These are phyloP conservation scores for Knipowitschia caucasica DNA, from an alignment of 2,797 vertebrate species.

Conservation along the genomic window DNA sequence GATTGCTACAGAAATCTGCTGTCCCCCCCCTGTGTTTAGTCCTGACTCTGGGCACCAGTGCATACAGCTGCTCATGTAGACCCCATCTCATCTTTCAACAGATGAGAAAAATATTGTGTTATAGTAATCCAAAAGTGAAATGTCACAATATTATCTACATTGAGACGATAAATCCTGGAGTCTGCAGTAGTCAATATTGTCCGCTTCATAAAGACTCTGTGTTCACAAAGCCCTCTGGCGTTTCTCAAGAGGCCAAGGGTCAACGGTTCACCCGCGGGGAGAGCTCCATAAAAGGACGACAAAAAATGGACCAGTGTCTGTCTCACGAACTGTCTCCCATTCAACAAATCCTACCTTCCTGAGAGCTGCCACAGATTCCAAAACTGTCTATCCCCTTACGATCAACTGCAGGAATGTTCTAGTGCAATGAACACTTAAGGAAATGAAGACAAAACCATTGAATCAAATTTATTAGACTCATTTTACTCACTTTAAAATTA, in stretches of 20 bases:
- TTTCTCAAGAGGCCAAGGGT: slow-evolving; percentile 6
- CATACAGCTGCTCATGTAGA: too few species aligned
- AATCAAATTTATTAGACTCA: too few species aligned
- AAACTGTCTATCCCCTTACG: background rate
- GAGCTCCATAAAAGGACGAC: background rate
- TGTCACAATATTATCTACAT: background rate
- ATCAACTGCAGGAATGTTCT: background rate
- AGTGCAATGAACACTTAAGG: background rate
- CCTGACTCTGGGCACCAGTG: too few species aligned
- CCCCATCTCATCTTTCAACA: too few species aligned
- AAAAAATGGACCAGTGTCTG: slow-evolving; percentile 2
- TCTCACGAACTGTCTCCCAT: too few species aligned
- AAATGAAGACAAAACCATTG: background rate
- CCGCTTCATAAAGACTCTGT: slow-evolving; percentile 2
- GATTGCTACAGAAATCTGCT: too few species aligned
- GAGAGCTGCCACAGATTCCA: background rate
- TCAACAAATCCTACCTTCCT: background rate
- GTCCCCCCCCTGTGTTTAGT: too few species aligned
- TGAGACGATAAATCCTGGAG: background rate
- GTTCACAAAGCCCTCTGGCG: background rate
- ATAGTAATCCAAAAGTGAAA: background rate
- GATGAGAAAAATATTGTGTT: background rate
- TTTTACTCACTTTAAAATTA: too few species aligned
- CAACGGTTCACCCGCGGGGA: background rate
- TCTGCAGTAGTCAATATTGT: slow-evolving; percentile 1